Conservation (phyloP, 2,888 invertebrate species). For the Cyclophora albipunctata region DNA sequence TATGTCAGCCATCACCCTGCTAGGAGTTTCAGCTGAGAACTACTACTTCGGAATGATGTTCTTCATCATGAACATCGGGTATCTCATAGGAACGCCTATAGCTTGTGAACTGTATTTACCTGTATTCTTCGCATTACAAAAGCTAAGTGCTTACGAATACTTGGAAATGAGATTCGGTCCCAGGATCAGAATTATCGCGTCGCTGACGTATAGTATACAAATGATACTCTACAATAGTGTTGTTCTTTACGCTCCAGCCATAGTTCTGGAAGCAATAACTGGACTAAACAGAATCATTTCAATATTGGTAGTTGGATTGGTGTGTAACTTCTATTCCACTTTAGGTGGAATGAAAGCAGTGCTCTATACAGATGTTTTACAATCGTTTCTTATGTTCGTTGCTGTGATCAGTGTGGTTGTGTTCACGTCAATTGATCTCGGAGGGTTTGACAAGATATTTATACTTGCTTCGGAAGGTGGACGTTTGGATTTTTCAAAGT, state of each 20-base stretch:
- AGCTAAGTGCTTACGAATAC: conserved; percentile 93
- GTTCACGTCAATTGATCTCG: conserved; percentile 80
- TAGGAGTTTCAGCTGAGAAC: conserved; percentile 92
- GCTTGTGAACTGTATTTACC: conserved; percentile 86
- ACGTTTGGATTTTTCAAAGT: conserved; percentile 82
- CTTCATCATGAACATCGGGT: conserved; percentile 83
- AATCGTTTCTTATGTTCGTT: conserved; percentile 88
- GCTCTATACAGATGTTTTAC: conserved; percentile 88
- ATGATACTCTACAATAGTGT: conserved; percentile 93
- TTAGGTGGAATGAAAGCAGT: conserved; percentile 95
- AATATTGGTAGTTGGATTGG: conserved; percentile 82
- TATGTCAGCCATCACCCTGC: conserved; percentile 91
- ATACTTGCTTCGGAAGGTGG: conserved; percentile 79
- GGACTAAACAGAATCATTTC: conserved; percentile 82
- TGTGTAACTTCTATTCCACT: conserved; percentile 90
- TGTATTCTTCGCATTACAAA: conserved; percentile 87
- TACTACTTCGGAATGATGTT: conserved; percentile 90
- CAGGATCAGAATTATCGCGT: conserved; percentile 84
- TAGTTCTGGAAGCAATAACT: conserved; percentile 90
- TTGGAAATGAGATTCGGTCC: conserved; percentile 90
- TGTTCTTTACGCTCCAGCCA: conserved; percentile 93
- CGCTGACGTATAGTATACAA: conserved; percentile 89
- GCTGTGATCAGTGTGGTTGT: conserved; percentile 86
- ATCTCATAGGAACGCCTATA: conserved; percentile 85
- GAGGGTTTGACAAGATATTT: conserved; percentile 83